Percentiles rank a stretch among this genome's conserved stretches.
phyloP scores from a whole-genome alignment of 1,140 invertebrate species.

The Homalodisca vitripennis region DNA sequence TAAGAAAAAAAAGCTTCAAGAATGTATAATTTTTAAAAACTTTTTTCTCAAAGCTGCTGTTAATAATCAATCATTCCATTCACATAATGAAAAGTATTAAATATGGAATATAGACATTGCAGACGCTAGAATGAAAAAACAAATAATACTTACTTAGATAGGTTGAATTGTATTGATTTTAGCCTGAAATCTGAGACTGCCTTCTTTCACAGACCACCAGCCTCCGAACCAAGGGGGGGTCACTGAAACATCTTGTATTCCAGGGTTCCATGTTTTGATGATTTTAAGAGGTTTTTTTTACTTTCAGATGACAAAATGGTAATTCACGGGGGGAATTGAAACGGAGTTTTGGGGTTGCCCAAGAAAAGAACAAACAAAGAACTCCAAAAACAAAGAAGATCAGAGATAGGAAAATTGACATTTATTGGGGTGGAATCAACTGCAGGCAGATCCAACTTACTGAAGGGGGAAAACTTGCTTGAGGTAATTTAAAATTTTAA shows the following conservation, averaged over 20 bases:
- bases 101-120: too few relatives aligned
- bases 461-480: slow-evolving; percentile 40
- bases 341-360: slow-evolving; percentile 61
- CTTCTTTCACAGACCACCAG: too few relatives aligned
- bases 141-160: too few relatives aligned
- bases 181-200: too few relatives aligned
- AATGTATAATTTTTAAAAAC: too few relatives aligned
- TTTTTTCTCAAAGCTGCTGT: too few relatives aligned
- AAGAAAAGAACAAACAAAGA: slow-evolving; percentile 64
- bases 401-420: slow-evolving; percentile 64
- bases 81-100: too few relatives aligned
- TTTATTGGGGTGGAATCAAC: slow-evolving; percentile 61
- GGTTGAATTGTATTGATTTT: too few relatives aligned
- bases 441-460: slow-evolving; percentile 57
- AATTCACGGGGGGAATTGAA: slow-evolving; percentile 57
- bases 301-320: slow-evolving; percentile 52
- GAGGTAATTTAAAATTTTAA: slow-evolving; percentile 23
- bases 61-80: too few relatives aligned
- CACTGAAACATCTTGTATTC: background rate
- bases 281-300: too few relatives aligned
- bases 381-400: slow-evolving; percentile 57
- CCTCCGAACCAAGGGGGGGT: slow-evolving; percentile 1
- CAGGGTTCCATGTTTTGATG: background rate
- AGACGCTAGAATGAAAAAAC: too few relatives aligned
- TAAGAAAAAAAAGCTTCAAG: too few relatives aligned